Evolutionary conservation across 2,113 vertebrate species (phyloP).

Genomic region (Cranoglanis bouderius): DNA sequence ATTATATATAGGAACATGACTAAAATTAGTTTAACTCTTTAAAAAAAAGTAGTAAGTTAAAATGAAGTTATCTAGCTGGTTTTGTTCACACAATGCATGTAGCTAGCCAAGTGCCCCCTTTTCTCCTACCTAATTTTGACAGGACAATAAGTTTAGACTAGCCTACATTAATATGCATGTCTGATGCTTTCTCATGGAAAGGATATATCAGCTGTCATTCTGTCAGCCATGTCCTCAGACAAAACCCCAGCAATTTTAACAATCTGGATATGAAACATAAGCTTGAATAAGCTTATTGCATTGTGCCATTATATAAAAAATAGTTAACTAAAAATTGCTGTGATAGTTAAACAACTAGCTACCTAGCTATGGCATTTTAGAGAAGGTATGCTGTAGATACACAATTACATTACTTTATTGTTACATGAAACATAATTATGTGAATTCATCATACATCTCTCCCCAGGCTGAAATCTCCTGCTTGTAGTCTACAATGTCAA

Average conservation of each 20-base stretch:
- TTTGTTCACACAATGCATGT: not conserved
- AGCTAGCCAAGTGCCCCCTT: not conserved
- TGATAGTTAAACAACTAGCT: not conserved
- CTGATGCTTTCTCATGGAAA: not conserved
- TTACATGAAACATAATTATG: too few species aligned
- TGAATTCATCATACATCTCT: not conserved
- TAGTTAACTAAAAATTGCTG: not conserved
- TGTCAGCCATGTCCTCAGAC: not conserved
- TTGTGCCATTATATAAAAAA: not conserved
- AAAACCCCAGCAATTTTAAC: not conserved
- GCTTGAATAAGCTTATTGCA: not conserved
- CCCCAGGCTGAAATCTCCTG: not conserved
- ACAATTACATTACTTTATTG: not conserved
- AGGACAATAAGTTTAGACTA: not conserved
- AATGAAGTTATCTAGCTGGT: not conserved
- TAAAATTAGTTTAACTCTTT: not conserved
- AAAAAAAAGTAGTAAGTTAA: not conserved
- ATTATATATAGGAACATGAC: not conserved
- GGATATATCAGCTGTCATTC: not conserved
- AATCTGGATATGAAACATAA: not conserved
- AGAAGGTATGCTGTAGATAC: not conserved
- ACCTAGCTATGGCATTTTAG: not conserved
- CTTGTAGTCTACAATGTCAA: not conserved
- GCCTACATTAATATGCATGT: not conserved
- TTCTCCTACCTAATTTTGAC: not conserved